Evolutionary conservation across 2,888 invertebrate genomes (phyloP).

Genomic region (Phengaris alcon): DNA sequence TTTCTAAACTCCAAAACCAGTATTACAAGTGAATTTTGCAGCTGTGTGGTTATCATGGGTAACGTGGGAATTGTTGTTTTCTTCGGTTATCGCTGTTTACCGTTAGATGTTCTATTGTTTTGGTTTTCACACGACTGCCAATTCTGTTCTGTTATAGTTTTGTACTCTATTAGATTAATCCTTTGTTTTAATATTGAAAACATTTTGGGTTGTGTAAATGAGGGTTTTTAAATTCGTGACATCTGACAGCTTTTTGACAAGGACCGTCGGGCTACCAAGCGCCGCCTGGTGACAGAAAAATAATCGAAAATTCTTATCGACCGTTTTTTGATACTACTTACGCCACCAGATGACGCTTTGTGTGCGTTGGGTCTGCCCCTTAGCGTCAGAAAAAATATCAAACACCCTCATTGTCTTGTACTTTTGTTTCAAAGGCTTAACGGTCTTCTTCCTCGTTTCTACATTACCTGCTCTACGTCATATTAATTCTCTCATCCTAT

Average conservation of each 20-base stretch:
- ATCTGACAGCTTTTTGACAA: too few relatives aligned
- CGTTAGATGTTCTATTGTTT: slow-evolving; percentile 10
- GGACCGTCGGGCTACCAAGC: too few relatives aligned
- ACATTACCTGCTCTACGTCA: too few relatives aligned
- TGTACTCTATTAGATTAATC: neutral
- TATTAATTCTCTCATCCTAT: too few relatives aligned
- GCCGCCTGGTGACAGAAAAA: too few relatives aligned
- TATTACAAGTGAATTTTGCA: slow-evolving; percentile 18
- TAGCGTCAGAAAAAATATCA: too few relatives aligned
- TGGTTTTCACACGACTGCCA: neutral
- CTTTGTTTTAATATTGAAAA: neutral
- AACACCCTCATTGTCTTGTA: neutral
- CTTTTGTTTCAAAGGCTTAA: neutral
- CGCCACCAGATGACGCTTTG: too few relatives aligned
- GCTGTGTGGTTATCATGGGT: neutral
- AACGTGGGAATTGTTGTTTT: slow-evolving; percentile 11
- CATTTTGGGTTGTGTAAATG: neutral
- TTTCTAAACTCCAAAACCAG: slow-evolving; percentile 31
- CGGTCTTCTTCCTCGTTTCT: neutral
- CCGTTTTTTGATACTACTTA: too few relatives aligned
- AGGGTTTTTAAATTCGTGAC: too few relatives aligned
- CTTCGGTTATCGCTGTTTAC: neutral
- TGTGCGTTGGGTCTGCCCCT: too few relatives aligned
- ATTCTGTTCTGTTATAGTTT: neutral
- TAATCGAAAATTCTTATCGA: too few relatives aligned